phyloP scores from a whole-genome alignment of 2,797 vertebrate genomes.

The Jordanella pulchra region DNA sequence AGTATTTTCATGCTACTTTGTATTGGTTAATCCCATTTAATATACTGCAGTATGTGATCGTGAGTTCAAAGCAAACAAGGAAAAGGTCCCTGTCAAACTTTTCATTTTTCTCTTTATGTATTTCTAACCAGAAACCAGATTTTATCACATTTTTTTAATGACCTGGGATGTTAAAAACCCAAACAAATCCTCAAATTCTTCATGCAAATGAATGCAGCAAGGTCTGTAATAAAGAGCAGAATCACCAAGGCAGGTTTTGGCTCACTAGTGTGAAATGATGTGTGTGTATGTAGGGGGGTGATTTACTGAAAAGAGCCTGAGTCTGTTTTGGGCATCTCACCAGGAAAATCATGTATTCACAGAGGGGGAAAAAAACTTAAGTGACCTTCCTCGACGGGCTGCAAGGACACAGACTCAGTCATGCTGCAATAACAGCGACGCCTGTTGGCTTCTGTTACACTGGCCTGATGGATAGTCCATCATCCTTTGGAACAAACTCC shows the following conservation, averaged over 20 bases:
- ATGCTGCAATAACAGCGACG: constrained; percentile 68
- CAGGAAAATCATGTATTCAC: constrained; percentile 52
- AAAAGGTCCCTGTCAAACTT: constrained; percentile 7
- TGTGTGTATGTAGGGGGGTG: constrained; percentile 5
- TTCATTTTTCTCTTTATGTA: background rate
- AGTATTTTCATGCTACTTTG: too few relatives aligned
- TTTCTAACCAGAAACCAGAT: background rate
- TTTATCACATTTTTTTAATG: background rate
- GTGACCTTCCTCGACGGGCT: constrained; percentile 65
- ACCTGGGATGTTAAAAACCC: constrained; percentile 17
- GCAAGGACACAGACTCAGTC: constrained; percentile 64
- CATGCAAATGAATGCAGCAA: constrained; percentile 18
- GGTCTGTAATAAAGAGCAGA: constrained; percentile 16
- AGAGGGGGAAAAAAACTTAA: constrained; percentile 26
- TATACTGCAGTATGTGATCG: too few relatives aligned
- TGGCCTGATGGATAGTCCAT: constrained; percentile 17
- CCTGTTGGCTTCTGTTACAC: constrained; percentile 58
- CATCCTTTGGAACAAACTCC: constrained; percentile 4
- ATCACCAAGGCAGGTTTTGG: constrained; percentile 9
- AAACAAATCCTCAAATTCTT: constrained; percentile 7
- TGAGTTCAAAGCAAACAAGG: too few relatives aligned
- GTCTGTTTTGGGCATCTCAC: constrained; percentile 54
- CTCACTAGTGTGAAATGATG: background rate
- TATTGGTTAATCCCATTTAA: too few relatives aligned
- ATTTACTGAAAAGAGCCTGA: constrained; percentile 41